A percentile compares a stretch with the other conserved stretches of the same genome.
phyloP scores from a whole-genome alignment of 2,888 invertebrate species.

The Pachliopta kotzebuea region DNA sequence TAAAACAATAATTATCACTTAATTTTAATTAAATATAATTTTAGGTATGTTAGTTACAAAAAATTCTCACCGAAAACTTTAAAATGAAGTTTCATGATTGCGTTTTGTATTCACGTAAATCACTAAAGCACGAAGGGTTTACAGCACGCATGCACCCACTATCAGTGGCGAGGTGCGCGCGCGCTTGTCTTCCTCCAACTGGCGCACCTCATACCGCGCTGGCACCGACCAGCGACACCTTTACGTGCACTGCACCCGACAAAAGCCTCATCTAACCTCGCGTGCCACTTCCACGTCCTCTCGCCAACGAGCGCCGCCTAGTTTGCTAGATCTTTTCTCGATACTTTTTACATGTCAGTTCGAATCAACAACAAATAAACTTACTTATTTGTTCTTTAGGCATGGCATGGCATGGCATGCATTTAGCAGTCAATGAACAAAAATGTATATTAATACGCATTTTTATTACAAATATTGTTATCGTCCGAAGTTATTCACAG shows the following conservation, averaged over 20 bases:
- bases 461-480: no score
- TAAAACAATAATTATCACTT: background rate
- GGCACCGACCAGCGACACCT: slow-evolving; percentile 38
- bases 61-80: slow-evolving; percentile 63
- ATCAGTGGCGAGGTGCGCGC: slow-evolving; percentile 56
- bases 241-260: slow-evolving; percentile 42
- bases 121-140: slow-evolving; percentile 43
- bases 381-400: no score
- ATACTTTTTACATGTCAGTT: background rate
- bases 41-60: background rate
- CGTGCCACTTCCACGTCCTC: slow-evolving; percentile 58
- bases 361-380: background rate
- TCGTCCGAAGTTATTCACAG: no score
- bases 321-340: slow-evolving; percentile 6
- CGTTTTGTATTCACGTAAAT: slow-evolving; percentile 43
- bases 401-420: no score
- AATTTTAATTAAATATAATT: background rate
- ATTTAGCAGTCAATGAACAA: no score
- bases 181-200: slow-evolving; percentile 64
- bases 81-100: slow-evolving; percentile 63
- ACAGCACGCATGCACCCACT: slow-evolving; percentile 41
- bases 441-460: no score
- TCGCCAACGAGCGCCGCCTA: slow-evolving; percentile 44
- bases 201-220: slow-evolving; percentile 40
- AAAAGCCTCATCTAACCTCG: slow-evolving; percentile 54